Base-by-base conservation (phyloP, 2,797 vertebrate species). In the Typhlichthys eigenmanni region DNA sequence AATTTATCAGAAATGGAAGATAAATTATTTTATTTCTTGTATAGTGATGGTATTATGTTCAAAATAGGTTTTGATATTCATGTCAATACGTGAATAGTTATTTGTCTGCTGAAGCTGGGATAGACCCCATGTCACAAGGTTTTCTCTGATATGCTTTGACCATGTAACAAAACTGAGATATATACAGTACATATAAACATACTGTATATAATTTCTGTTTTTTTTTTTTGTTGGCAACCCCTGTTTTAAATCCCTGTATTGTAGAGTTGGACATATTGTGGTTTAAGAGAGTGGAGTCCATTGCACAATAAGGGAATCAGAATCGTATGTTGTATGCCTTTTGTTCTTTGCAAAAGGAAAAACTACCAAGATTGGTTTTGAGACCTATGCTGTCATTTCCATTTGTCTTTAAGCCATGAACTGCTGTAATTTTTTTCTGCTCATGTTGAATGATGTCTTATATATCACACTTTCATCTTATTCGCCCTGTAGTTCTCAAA, bases 1-100 rank as follows among this genome's bases (percentile, higher is more conserved):
- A 85, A 91, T 92, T 91, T 90, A 93, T 91, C 79, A 80, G 87
- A 89, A 87, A 86, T 79, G 79, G 74, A 88, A 77, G 72, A 89
- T 56, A 84, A 70, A 86, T 81, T 67, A 84, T 92, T 91, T 89
- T 92, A 92, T 92, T 92, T 91, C 89, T 89, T 92, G 87, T 89
- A 90, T 66, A 86, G 83, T 85, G 68, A 90, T 79, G 71, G 78
- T 75, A 80, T 86, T 80, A 80, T 88, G 83, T 90, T 88, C 64
- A 85, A 81, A 81, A 76, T 87, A 72, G 80, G 83, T 86, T 92
- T 89, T 90, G 90, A 87, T 90, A 89, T 87, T 89, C 83, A 88
- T 85, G 78, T 81, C 77, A 64, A 46, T 78, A 76, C 84, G 83
- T 78, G 59, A 24, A 76, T 74, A 43, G 83, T 86, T 72, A 78